Evolutionary conservation across 2,888 invertebrate species (phyloP), one percentile per base, ranked within the genome.

Genomic region (Melipona bicolor): DNA sequence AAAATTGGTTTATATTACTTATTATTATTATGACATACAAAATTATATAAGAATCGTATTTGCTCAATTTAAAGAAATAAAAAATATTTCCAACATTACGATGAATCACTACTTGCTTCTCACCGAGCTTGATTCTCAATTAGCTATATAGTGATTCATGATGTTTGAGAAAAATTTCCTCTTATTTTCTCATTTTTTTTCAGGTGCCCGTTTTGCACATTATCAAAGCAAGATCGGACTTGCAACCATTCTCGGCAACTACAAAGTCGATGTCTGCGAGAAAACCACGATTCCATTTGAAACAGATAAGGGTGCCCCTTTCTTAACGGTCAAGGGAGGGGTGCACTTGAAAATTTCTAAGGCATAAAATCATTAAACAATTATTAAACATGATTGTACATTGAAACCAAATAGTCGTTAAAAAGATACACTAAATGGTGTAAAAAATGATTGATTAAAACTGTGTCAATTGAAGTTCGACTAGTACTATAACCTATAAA

Each of bases 181-280:
- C 2, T 15, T 56, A 11, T 27, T 62, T 43, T 9, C 43, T 9
- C 43, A 11, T 43, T 43, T 9, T 1, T 43, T 43, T 32, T 11
- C 5, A 62, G 62, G 62, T 32, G 4, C 5, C 13, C 62, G 62
- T 21, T 62, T 56, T 32, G 62, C 62, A 11, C 19, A 32, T 21
- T 62, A 21, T 62, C 62, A 62, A 62, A 62, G 21, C 21, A 62
- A 62, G 5, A 5, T 62, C 32, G 62, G 32, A 19, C 19, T 64
- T 5, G 11, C 0, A 32, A n/a, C 36, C n/a, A 65, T 65, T n/a
- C 65, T 43, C 1, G n/a, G n/a, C 17, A 65, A 65, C n/a, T 9
- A 65, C 9, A 65, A n/a, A 36, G 65, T 65, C 36, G 17, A 65
- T 65, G n/a, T 65, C 15, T 65, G 65, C 4, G 65, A 65, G 17